Percentiles rank a stretch among this genome's conserved stretches.
Conservation (phyloP, 2,797 vertebrate species). For the Acanthurus lineatus region DNA sequence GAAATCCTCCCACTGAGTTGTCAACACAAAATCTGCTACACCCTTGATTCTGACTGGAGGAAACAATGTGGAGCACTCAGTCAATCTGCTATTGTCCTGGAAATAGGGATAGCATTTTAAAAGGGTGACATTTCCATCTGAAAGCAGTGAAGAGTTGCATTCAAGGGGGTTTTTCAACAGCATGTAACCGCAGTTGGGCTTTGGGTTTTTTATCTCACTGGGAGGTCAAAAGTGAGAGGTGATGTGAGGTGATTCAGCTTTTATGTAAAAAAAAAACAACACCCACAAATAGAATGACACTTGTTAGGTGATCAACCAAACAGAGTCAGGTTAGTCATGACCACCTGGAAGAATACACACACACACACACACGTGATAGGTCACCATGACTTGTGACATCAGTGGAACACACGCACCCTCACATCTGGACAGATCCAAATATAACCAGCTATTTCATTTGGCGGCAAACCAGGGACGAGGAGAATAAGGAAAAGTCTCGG, state of each 20-base stretch:
- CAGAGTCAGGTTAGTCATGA: constrained; percentile 41
- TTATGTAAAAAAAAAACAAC: constrained; percentile 29
- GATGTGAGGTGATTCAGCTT: background rate
- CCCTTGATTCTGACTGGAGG: constrained; percentile 9
- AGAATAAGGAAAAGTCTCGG: constrained; percentile 5
- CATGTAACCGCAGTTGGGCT: background rate
- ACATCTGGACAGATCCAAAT: constrained; percentile 46
- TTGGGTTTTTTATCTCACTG: background rate
- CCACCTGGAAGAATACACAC: constrained; percentile 31
- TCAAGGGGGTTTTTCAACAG: background rate
- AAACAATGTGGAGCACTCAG: constrained; percentile 30
- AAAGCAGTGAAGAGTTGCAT: background rate
- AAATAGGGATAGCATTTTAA: constrained; percentile 25
- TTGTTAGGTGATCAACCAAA: constrained; percentile 20
- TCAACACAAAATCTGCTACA: constrained; percentile 26
- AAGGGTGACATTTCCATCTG: constrained; percentile 37
- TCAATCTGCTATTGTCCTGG: constrained; percentile 20
- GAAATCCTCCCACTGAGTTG: constrained; percentile 19
- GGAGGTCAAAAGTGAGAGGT: background rate
- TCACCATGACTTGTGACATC: too few species aligned
- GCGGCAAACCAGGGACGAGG: background rate
- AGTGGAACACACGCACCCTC: constrained; percentile 14
- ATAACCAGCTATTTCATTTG: constrained; percentile 33
- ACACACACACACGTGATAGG: background rate
- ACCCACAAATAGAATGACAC: background rate